Conservation (phyloP, 1,140 invertebrate species). For the Megalopta genalis region DNA sequence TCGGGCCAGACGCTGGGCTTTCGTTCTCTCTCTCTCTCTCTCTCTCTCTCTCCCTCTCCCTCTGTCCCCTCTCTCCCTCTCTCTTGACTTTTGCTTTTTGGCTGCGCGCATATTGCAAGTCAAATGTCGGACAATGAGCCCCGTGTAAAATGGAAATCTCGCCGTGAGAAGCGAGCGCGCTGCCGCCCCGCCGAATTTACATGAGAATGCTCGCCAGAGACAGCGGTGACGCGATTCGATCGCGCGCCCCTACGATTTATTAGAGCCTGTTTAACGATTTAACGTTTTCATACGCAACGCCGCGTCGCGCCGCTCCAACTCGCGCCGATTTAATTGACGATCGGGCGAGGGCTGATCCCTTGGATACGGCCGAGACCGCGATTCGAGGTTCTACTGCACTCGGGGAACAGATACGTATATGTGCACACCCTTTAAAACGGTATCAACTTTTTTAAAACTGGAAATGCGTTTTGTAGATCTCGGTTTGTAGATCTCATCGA, state of each 20-base stretch:
- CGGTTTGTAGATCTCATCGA: too few relatives aligned
- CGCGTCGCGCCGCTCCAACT: too few relatives aligned
- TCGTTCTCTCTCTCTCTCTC: too few relatives aligned
- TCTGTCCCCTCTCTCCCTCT: background rate
- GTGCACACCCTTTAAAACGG: too few relatives aligned
- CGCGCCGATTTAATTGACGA: slow-evolving; percentile 18
- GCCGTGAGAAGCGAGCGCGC: background rate
- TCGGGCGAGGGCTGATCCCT: too few relatives aligned
- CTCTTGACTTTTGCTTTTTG: slow-evolving; percentile 16
- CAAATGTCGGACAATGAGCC: slow-evolving; percentile 3
- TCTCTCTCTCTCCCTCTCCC: background rate
- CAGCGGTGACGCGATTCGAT: background rate
- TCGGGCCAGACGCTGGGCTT: slow-evolving; percentile 6
- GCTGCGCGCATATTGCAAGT: slow-evolving; percentile 7
- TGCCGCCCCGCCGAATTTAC: background rate
- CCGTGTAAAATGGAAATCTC: slow-evolving; percentile 36
- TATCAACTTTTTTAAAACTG: too few relatives aligned
- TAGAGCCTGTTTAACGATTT: background rate
- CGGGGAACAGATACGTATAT: too few relatives aligned
- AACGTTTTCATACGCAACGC: background rate
- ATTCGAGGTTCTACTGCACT: too few relatives aligned
- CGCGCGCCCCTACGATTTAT: background rate
- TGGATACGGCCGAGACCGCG: background rate
- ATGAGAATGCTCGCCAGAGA: background rate
- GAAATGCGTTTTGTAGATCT: too few relatives aligned